phyloP scores from a whole-genome alignment of 2,888 invertebrate genomes.

The Drosophila nr. medialis region DNA sequence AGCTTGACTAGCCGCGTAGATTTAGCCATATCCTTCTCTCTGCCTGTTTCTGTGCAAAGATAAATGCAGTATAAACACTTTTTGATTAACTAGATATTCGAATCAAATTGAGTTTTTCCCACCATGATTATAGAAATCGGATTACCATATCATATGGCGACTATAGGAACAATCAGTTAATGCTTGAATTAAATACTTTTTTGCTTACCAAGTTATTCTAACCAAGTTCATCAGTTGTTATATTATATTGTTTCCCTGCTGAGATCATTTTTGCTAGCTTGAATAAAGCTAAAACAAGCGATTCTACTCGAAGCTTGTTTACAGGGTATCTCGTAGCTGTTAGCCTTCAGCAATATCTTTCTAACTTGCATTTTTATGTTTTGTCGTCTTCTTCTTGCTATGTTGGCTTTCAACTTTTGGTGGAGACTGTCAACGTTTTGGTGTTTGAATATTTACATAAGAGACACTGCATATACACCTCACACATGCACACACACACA shows the following conservation, averaged over 20 bases:
- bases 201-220: background rate
- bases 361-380: constrained; percentile 28
- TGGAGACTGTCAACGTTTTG: constrained; percentile 49
- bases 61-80: background rate
- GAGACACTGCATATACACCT: constrained; percentile 50
- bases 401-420: constrained; percentile 74
- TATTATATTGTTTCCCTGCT: background rate
- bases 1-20: background rate
- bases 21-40: background rate
- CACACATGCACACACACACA: constrained; percentile 8
- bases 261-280: background rate
- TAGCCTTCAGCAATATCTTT: constrained; percentile 6
- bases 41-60: background rate
- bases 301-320: background rate
- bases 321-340: constrained; percentile 28
- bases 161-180: too few species aligned
- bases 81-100: background rate
- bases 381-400: constrained; percentile 31
- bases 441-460: constrained; percentile 73
- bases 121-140: background rate
- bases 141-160: background rate
- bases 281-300: background rate
- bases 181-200: background rate
- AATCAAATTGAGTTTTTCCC: background rate
- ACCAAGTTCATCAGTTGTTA: background rate